phyloP scores from a whole-genome alignment of 2,888 invertebrate species.

The Selenia dentaria region DNA sequence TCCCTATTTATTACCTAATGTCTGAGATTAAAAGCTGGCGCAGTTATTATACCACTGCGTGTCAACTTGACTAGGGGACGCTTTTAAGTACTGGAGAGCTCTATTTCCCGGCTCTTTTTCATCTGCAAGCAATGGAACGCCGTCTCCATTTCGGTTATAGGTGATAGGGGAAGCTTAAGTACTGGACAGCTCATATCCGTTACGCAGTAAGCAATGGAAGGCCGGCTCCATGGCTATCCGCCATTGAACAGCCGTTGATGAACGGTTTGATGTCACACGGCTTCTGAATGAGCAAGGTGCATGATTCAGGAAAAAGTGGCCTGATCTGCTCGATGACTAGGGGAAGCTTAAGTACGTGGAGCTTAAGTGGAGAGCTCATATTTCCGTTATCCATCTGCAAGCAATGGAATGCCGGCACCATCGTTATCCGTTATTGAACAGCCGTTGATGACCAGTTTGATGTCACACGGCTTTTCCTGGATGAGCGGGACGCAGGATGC shows the following conservation, averaged over 20 bases:
- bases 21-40: not conserved
- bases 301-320: too few relatives aligned
- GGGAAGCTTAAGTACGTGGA: not conserved
- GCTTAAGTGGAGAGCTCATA: too few relatives aligned
- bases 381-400: conserved; percentile 59
- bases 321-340: not conserved
- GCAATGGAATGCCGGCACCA: conserved; percentile 67
- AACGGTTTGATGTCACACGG: conserved; percentile 44
- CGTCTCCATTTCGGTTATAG: too few relatives aligned
- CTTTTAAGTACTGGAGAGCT: too few relatives aligned
- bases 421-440: conserved; percentile 60
- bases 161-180: not conserved
- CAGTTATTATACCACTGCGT: not conserved
- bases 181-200: not conserved
- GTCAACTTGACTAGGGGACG: too few relatives aligned
- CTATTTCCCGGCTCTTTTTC: too few relatives aligned
- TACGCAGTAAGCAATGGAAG: conserved; percentile 69
- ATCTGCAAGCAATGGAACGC: too few relatives aligned
- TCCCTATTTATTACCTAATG: too few relatives aligned
- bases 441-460: conserved; percentile 64
- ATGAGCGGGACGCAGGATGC: conserved; percentile 32
- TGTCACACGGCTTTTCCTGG: conserved; percentile 25
- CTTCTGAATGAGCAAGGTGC: conserved; percentile 31
- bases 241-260: conserved; percentile 66
- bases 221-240: conserved; percentile 62